Base-by-base conservation (phyloP, 2,797 vertebrate genomes). In the Echeneis naucrates region DNA sequence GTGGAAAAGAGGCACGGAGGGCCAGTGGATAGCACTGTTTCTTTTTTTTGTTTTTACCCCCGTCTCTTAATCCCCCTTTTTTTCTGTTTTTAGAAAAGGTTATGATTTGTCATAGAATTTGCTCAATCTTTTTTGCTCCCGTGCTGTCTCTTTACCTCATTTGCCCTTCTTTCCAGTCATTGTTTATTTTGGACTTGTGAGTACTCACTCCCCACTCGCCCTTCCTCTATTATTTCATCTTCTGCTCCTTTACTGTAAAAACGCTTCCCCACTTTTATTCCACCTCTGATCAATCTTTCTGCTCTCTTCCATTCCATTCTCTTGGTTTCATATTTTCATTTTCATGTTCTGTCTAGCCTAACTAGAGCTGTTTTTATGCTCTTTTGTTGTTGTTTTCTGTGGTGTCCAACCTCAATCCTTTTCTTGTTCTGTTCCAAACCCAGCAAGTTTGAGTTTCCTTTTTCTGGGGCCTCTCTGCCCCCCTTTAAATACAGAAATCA, bases 1-100 rank as follows among this genome's bases (percentile, higher is more conserved):
- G 82, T 84, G 80, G 77, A 89, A 75, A 66, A 51, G 56, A 74
- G 71, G 69, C 72, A 24, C 77, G 75, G 19, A 77, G 74, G 48
- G 53, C 70, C 53, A 51, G 27, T 55, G 72, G 68, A 68, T 54
- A 60, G 62, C 48, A 66, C 72, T 78, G 61, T 81, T 68, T 55
- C 64, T 70, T 86, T 59, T n/a, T n/a, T n/a, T n/a, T n/a, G n/a
- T n/a, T n/a, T n/a, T n/a, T 68, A 57, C n/a, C 65, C 13, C 5
- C 2, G 4, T 58, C 57, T 72, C 47, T 77, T 77, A 47, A 75
- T 71, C 68, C 78, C 40, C 75, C 75, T 47, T 71, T 83, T 70
- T 16, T 53, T 70, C n/a, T 79, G 2, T 83, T 14, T 76, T 77
- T 73, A 2, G 61, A 75, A 84, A 48, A 56, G 33, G 79, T 37